Evolutionary conservation across 1,140 invertebrate species (phyloP).

Genomic region (Drosophila sucinea): DNA sequence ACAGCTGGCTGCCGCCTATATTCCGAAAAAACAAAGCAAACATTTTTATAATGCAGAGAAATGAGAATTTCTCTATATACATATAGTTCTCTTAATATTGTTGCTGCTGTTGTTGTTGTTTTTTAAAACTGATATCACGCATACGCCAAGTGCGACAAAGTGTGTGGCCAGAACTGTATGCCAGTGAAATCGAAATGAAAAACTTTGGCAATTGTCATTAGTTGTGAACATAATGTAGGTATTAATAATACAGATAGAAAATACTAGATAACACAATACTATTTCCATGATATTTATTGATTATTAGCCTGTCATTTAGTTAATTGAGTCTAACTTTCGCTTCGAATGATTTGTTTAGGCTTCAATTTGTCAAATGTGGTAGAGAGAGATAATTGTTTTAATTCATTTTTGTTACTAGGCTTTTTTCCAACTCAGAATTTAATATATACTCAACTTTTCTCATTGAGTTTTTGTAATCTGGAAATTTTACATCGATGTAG

Average conservation of each 20-base stretch:
- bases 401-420: too few relatives aligned
- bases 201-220: conserved; percentile 7
- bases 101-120: not conserved
- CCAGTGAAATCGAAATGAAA: not conserved
- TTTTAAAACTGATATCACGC: conserved; percentile 40
- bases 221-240: not conserved
- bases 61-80: conserved; percentile 9
- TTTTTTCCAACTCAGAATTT: too few relatives aligned
- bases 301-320: conserved; percentile 4
- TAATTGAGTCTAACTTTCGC: not conserved
- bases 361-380: not conserved
- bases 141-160: conserved; percentile 53
- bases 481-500: too few relatives aligned
- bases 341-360: not conserved
- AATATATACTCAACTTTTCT: too few relatives aligned
- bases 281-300: not conserved
- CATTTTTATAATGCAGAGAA: conserved; percentile 29
- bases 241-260: conserved; percentile 10
- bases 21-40: conserved; percentile 37
- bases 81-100: not conserved
- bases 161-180: not conserved
- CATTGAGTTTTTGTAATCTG: too few relatives aligned
- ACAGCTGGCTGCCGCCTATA: conserved; percentile 13
- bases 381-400: not conserved
- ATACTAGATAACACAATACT: not conserved